Evolutionary conservation across 2,888 invertebrate genomes (phyloP).

Genomic region (Tinea trinotella): DNA sequence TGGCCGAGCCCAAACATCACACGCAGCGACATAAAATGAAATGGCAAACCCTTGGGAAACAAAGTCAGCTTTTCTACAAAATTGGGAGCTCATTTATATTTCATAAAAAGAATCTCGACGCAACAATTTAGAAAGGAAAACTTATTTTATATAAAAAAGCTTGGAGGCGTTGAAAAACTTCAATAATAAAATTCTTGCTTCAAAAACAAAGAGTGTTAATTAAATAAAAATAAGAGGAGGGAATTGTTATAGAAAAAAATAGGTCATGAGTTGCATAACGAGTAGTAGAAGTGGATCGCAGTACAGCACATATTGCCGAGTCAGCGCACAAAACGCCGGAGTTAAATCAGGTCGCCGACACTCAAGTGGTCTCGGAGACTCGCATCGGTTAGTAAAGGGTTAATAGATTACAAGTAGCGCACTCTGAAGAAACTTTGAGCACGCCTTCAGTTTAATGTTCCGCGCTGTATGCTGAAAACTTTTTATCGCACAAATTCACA

Average conservation of each 20-base stretch:
- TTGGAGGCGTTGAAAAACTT: background rate
- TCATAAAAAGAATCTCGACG: background rate
- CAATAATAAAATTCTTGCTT: background rate
- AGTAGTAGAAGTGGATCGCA: background rate
- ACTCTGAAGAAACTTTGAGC: background rate
- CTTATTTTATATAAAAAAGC: background rate
- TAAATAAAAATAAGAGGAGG: background rate
- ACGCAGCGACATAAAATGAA: constrained; percentile 11
- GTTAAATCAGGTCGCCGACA: constrained; percentile 12
- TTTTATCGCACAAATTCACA: background rate
- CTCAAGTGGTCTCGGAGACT: constrained; percentile 16
- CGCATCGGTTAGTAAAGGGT: constrained; percentile 17
- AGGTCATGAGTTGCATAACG: constrained; percentile 5
- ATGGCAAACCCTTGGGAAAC: constrained; percentile 7
- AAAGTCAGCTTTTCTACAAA: background rate
- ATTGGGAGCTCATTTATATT: background rate
- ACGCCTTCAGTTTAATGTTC: background rate
- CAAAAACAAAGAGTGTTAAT: no score
- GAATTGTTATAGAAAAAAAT: background rate
- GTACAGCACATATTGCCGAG: constrained; percentile 3
- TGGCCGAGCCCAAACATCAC: constrained; percentile 16
- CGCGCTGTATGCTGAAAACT: background rate
- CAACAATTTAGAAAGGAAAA: background rate
- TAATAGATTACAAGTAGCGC: constrained; percentile 9
- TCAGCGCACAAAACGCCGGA: background rate